Percentiles rank a stretch among this genome's conserved stretches.
Conservation (phyloP, 2,888 invertebrate species). For the Leptinotarsa rubiginosa region DNA sequence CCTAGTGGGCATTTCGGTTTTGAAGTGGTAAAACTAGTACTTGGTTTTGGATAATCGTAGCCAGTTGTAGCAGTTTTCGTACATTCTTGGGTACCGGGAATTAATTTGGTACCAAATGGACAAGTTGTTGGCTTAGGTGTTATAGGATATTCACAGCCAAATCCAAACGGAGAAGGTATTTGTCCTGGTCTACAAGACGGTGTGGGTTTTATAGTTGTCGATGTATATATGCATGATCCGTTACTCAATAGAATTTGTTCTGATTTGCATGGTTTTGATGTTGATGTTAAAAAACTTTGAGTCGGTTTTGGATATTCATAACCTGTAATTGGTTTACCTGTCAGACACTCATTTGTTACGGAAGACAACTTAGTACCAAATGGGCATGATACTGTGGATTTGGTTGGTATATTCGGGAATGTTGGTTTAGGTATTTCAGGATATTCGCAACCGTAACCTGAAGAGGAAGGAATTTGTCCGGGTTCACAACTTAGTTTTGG, state of each 20-base stretch:
- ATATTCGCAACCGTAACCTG: slow-evolving; percentile 2
- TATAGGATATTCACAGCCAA: slow-evolving; percentile 41
- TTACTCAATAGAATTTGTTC: neutral
- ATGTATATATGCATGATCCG: slow-evolving; percentile 27
- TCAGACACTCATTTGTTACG: slow-evolving; percentile 1
- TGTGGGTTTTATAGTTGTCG: slow-evolving; percentile 29
- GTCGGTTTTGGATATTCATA: slow-evolving; percentile 28
- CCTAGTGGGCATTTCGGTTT: slow-evolving; percentile 41
- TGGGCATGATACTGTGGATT: slow-evolving; percentile 1
- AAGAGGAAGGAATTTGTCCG: slow-evolving; percentile 48
- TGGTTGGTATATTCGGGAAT: neutral
- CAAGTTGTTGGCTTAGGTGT: slow-evolving; percentile 25
- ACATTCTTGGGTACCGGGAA: slow-evolving; percentile 30
- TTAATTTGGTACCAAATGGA: slow-evolving; percentile 36
- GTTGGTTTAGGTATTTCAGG: slow-evolving; percentile 4
- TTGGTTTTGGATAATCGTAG: slow-evolving; percentile 42
- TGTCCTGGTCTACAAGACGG: slow-evolving; percentile 39
- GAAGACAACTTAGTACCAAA: slow-evolving; percentile 18
- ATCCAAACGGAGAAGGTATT: slow-evolving; percentile 35
- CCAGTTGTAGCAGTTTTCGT: slow-evolving; percentile 25
- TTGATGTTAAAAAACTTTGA: neutral
- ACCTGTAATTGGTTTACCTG: slow-evolving; percentile 3
- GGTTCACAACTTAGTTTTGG: slow-evolving; percentile 56
- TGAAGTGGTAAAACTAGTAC: slow-evolving; percentile 24
- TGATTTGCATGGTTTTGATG: slow-evolving; percentile 18